phyloP scores from a whole-genome alignment of 2,113 vertebrate genomes.

The Heterotilapia buettikoferi region DNA sequence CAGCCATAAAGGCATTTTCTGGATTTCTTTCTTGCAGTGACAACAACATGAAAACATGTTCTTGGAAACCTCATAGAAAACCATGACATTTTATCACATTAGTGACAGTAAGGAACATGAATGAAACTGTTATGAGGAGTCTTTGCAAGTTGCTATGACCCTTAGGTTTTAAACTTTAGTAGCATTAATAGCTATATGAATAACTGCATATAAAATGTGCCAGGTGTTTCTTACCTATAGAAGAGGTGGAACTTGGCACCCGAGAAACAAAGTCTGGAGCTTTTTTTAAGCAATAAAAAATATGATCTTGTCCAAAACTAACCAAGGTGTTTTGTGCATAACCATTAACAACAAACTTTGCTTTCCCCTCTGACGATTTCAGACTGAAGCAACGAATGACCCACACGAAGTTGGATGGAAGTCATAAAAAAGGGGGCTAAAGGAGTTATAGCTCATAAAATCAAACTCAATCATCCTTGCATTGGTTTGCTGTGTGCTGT shows the following conservation, averaged over 20 bases:
- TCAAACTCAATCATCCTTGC: conserved; percentile 24
- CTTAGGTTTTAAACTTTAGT: background rate
- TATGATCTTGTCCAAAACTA: background rate
- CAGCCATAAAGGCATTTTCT: conserved; percentile 39
- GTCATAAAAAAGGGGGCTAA: background rate
- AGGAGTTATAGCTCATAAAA: background rate
- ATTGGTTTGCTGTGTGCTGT: background rate
- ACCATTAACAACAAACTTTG: background rate
- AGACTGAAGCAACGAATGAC: background rate
- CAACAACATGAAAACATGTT: background rate
- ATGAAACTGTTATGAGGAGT: background rate
- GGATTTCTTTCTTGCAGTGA: background rate
- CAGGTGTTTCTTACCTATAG: background rate
- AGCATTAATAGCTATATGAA: background rate
- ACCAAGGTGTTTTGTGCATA: background rate
- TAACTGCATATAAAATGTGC: background rate
- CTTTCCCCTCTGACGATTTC: background rate
- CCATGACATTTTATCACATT: background rate
- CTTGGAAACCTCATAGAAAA: background rate
- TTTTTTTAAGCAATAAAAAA: background rate
- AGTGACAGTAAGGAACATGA: background rate
- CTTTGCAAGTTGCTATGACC: background rate
- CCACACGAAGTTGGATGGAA: background rate
- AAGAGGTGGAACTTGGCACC: background rate
- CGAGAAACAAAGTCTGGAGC: background rate